phyloP scores from a whole-genome alignment of 2,113 vertebrate genomes.

The Nycticorax nycticorax region DNA sequence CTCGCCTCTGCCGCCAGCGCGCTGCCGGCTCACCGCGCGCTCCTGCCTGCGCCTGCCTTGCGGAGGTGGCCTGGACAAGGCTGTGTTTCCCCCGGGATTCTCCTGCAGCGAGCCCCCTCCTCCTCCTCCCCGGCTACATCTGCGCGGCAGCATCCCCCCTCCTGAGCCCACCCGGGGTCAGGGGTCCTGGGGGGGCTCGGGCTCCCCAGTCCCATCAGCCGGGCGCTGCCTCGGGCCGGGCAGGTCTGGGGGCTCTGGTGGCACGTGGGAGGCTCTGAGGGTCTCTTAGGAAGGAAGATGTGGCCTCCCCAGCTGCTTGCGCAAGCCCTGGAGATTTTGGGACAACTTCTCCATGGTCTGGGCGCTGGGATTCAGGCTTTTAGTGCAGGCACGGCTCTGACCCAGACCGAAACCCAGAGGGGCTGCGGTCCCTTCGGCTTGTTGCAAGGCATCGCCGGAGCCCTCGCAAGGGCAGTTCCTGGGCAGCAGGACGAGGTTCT shows the following conservation, averaged over 20 bases:
- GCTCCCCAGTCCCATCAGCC: background rate
- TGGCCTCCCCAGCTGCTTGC: background rate
- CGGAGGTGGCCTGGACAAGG: background rate
- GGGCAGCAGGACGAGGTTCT: background rate
- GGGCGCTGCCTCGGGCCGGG: background rate
- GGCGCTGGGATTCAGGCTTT: background rate
- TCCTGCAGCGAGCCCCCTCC: background rate
- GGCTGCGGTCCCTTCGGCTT: background rate
- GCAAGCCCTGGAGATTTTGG: background rate
- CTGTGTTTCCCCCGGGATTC: background rate
- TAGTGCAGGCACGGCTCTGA: background rate
- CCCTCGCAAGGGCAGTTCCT: background rate
- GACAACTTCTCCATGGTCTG: background rate
- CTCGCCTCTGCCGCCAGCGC: accelerated
- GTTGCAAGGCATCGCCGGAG: background rate
- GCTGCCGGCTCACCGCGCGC: accelerated
- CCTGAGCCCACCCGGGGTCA: background rate
- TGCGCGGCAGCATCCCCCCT: background rate
- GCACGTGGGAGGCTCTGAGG: no score
- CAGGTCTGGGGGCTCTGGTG: background rate
- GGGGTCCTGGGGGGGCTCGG: background rate
- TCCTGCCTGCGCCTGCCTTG: no score
- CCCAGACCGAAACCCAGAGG: background rate
- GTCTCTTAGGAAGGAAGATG: background rate
- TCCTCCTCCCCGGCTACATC: background rate